Evolutionary conservation across 2,113 vertebrate genomes (phyloP).

Genomic region (Cathartes aura): DNA sequence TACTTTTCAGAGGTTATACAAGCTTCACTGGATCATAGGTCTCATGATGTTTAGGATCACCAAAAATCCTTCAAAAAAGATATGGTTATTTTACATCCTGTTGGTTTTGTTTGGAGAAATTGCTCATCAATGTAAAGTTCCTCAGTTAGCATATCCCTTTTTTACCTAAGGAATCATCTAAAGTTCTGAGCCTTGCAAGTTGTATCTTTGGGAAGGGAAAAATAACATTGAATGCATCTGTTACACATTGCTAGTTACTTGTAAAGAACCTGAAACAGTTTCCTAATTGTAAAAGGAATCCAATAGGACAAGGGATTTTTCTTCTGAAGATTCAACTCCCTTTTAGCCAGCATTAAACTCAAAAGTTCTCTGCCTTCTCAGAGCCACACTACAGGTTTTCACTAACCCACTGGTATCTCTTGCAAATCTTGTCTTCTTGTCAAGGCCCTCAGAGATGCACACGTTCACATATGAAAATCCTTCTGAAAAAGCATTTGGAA

Average conservation of each 20-base stretch:
- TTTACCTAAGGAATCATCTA: not conserved
- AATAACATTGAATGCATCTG: not conserved
- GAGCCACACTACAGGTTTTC: not conserved
- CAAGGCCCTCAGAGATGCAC: not conserved
- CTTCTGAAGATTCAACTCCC: not conserved
- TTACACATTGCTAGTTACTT: not conserved
- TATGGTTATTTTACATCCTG: not conserved
- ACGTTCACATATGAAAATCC: fast-evolving
- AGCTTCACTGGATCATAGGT: not conserved
- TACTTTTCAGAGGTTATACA: not conserved
- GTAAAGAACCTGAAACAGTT: not conserved
- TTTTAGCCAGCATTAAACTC: not conserved
- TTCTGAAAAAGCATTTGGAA: not conserved
- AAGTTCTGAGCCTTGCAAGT: not conserved
- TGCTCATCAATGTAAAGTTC: not conserved
- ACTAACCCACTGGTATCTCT: not conserved
- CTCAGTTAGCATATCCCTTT: not conserved
- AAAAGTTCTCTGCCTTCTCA: not conserved
- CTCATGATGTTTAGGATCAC: not conserved
- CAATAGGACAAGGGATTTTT: not conserved
- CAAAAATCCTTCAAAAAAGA: not conserved
- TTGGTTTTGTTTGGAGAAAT: not conserved
- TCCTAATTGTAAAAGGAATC: not conserved
- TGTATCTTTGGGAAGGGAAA: not conserved
- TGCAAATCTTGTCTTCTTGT: not conserved